Base-by-base conservation (phyloP, 2,113 vertebrate species). In the Anser cygnoides region DNA sequence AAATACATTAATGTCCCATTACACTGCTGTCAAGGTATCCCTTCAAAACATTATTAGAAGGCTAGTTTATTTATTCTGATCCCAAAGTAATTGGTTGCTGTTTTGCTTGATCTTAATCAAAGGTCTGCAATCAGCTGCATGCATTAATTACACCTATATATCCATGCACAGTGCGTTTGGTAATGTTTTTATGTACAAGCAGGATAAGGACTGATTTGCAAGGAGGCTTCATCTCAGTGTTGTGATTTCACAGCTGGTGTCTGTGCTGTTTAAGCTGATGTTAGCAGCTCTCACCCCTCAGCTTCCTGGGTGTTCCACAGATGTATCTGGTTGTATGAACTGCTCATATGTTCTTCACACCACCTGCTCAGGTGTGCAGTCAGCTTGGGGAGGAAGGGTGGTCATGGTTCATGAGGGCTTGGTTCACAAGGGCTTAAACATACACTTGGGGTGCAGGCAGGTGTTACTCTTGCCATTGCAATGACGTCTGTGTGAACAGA, bases 101-200 rank as follows among this genome's bases (percentile, higher is more conserved):
- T 50, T 89, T 85, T 65, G 10, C 50, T 86, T 79, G 50, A 55
- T 66, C 50, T 86, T 86, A 91, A 91, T 95, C 68, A 81, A 83
- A 95, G 55, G 61, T 79, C 62, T 86, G 29, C 26, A 28, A 29
- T 16, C 20, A 86, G 89, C 23, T 50, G 44, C 55, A 57, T 65
- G n/a, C 67, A 50, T 44, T 67, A 63, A 70, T 86, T 70, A 63
- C 17, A 61, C 39, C 62, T 59, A 50, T 65, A 39, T 50, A 31
- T 37, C 49, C n/a, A 19, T 5, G 43, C 44, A 33, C 55, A 91
- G 23, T 15, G 41, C 7, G 31, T 59, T 55, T 37, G 11, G 10
- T 68, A 22, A 72, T 20, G 59, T 46, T 49, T 49, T 68, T 63
- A 16, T 23, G 46, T 59, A 8, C 26, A 7, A 59, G 31, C 41